phyloP scores from a whole-genome alignment of 2,888 invertebrate genomes.

The Pegoplata infirma region DNA sequence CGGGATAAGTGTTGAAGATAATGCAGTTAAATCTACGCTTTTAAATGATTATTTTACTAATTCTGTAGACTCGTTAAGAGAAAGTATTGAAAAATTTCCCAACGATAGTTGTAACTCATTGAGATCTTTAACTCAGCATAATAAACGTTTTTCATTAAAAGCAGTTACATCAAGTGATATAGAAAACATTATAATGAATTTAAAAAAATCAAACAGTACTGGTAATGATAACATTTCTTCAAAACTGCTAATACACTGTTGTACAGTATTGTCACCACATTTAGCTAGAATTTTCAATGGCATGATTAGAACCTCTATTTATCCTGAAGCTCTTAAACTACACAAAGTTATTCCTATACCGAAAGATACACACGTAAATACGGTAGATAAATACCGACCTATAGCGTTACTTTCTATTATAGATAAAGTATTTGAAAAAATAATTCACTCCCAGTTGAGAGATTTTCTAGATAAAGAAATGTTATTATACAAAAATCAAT shows the following conservation, averaged over 20 bases:
- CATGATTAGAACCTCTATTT: background rate
- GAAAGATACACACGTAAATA: background rate
- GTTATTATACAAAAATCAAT: no score
- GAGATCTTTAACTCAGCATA: no score
- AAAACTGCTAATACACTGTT: background rate
- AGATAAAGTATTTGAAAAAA: background rate
- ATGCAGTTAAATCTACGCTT: background rate
- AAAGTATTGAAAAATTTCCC: background rate
- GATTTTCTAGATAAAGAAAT: no score
- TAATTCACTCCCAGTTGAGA: background rate
- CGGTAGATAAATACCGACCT: background rate
- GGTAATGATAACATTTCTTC: background rate
- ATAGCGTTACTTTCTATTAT: background rate
- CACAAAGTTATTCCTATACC: conserved; percentile 3
- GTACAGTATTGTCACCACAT: background rate
- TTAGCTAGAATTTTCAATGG: background rate
- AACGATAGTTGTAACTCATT: background rate
- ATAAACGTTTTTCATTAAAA: no score
- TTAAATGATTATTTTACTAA: background rate
- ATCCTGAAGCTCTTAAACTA: background rate
- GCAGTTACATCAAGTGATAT: no score
- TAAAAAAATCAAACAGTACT: background rate
- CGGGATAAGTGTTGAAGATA: background rate
- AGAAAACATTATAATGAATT: no score
- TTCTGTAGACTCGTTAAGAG: background rate